phyloP scores from a whole-genome alignment of 2,888 invertebrate species.

The Drosophila paranaensis region DNA sequence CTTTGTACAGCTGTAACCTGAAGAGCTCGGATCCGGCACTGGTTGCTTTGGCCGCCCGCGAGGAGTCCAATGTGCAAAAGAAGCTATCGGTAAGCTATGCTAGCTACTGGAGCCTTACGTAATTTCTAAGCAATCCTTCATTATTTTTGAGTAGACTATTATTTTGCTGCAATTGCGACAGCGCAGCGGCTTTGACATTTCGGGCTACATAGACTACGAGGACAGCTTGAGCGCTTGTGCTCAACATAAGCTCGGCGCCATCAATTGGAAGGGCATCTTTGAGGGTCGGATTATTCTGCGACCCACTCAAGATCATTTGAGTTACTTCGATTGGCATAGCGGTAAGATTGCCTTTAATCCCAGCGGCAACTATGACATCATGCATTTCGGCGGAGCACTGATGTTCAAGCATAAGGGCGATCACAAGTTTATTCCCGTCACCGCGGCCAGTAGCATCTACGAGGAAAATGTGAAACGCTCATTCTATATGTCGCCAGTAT shows the following conservation, averaged over 20 bases:
- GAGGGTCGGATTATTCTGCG: slow-evolving; percentile 34
- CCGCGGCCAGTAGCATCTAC: slow-evolving; percentile 8
- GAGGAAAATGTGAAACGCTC: slow-evolving; percentile 29
- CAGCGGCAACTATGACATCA: slow-evolving; percentile 42
- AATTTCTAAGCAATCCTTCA: neutral
- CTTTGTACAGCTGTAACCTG: slow-evolving; percentile 87
- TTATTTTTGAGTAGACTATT: slow-evolving; percentile 42
- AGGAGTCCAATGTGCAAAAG: slow-evolving; percentile 90
- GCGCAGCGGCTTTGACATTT: slow-evolving; percentile 56
- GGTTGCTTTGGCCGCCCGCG: slow-evolving; percentile 86
- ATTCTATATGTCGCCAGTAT: slow-evolving; percentile 9
- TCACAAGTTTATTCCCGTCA: slow-evolving; percentile 55
- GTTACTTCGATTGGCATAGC: slow-evolving; percentile 58
- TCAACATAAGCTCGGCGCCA: slow-evolving; percentile 11
- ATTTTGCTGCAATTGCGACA: slow-evolving; percentile 54
- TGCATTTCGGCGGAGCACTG: slow-evolving; percentile 34
- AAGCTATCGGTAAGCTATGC: slow-evolving; percentile 87
- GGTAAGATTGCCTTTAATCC: slow-evolving; percentile 34
- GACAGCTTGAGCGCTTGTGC: slow-evolving; percentile 39
- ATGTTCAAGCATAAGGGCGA: slow-evolving; percentile 50
- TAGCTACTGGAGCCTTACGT: too few species aligned
- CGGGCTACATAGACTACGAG: slow-evolving; percentile 61
- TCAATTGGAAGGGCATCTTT: slow-evolving; percentile 54
- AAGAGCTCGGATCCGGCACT: slow-evolving; percentile 87
- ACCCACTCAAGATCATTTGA: slow-evolving; percentile 45